Conservation (phyloP, 2,113 vertebrate species). For the Origma solitaria region DNA sequence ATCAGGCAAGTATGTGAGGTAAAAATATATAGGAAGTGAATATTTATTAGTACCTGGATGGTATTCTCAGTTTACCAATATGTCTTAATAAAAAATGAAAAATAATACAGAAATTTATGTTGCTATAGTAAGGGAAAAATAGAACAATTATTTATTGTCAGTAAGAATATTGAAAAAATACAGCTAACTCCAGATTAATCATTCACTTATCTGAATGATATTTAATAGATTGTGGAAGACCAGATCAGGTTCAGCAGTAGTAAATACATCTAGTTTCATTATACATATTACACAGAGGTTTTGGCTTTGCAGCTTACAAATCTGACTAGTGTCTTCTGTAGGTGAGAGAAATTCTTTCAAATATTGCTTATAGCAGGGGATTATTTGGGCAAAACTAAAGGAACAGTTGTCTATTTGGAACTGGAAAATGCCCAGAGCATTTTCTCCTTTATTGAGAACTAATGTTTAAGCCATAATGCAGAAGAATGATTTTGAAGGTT, state of each 20-base stretch:
- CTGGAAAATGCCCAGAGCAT: not conserved
- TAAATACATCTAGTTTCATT: not conserved
- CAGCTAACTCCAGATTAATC: not conserved
- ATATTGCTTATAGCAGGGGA: not conserved
- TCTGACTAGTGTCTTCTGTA: not conserved
- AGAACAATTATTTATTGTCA: not conserved
- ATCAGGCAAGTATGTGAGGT: not conserved
- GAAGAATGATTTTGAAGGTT: not conserved
- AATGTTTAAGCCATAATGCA: not conserved
- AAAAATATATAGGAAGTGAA: not conserved
- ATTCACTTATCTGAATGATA: not conserved
- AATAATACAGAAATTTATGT: constrained; percentile 19
- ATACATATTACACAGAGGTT: not conserved
- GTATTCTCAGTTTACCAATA: constrained; percentile 1
- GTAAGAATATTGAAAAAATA: constrained; percentile 22
- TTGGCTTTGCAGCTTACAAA: not conserved
- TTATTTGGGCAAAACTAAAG: not conserved
- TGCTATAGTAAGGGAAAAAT: constrained; percentile 21
- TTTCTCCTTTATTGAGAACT: not conserved
- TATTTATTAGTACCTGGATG: not conserved
- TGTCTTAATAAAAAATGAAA: not conserved
- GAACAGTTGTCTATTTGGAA: not conserved
- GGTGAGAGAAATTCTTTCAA: not conserved
- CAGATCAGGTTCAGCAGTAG: not conserved
- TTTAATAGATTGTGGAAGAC: not conserved